These are phyloP conservation scores for Papilio polytes DNA, from an alignment of 1,140 invertebrate genomes.

Conservation along the genomic window DNA sequence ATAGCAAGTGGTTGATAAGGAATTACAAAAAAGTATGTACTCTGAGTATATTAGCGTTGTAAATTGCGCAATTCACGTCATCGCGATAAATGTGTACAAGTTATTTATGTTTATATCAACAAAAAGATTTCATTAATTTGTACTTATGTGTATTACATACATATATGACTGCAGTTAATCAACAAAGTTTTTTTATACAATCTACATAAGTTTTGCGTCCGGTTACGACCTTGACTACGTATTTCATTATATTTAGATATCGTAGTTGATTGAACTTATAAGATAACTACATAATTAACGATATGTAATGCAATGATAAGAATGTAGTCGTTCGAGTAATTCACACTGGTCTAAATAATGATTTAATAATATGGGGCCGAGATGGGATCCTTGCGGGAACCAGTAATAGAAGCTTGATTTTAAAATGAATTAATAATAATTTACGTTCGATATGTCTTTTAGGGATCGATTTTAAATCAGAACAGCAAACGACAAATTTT, in stretches of 20 bases:
- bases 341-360: background rate
- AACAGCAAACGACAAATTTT: background rate
- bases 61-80: background rate
- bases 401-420: background rate
- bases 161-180: background rate
- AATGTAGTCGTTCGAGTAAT: background rate
- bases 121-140: background rate
- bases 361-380: background rate
- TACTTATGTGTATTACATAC: background rate
- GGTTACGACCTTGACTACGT: slow-evolving; percentile 1
- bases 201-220: background rate
- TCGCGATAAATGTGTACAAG: background rate
- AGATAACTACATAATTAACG: slow-evolving; percentile 11
- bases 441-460: too few species aligned
- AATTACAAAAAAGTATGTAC: background rate
- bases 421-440: background rate
- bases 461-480: too few species aligned
- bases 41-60: background rate
- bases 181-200: background rate
- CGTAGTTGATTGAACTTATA: slow-evolving; percentile 19
- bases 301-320: background rate
- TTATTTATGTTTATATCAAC: background rate
- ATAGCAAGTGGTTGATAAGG: background rate
- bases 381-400: background rate
- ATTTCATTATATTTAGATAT: slow-evolving; percentile 13